Evolutionary conservation across 2,888 invertebrate genomes (phyloP).

Genomic region (Lasioglossum morio): DNA sequence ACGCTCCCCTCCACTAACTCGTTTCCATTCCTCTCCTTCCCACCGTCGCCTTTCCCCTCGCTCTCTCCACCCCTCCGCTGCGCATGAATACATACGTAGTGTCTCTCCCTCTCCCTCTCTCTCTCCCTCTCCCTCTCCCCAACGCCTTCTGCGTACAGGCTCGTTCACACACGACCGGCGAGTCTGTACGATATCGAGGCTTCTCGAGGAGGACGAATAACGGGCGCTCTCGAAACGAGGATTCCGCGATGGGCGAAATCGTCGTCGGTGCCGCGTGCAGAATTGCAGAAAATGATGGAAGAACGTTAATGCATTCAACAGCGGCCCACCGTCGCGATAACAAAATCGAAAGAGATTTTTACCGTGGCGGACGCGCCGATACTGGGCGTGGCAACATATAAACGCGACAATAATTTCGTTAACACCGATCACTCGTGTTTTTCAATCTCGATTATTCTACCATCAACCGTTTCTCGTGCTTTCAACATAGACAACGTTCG

Average conservation of each 20-base stretch:
- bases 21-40: conserved; percentile 5
- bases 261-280: conserved; percentile 58
- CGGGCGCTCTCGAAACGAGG: conserved; percentile 68
- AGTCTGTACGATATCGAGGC: conserved; percentile 59
- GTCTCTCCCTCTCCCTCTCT: conserved; percentile 3
- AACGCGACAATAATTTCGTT: not conserved
- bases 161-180: conserved; percentile 65
- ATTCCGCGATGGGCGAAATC: conserved; percentile 58
- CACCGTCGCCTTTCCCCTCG: not conserved
- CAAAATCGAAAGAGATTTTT: conserved; percentile 33
- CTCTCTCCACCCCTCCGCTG: conserved; percentile 29
- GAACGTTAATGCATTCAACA: conserved; percentile 56
- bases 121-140: conserved; percentile 18
- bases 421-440: not conserved
- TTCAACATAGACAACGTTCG: too few relatives aligned
- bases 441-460: not conserved
- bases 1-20: conserved; percentile 33
- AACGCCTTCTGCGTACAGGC: conserved; percentile 68
- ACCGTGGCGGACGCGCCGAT: not conserved
- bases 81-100: conserved; percentile 45
- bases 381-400: conserved; percentile 43
- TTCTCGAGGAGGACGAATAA: conserved; percentile 70
- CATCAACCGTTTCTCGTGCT: not conserved
- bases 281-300: conserved; percentile 61
- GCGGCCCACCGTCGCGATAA: conserved; percentile 28